Conservation (phyloP, 2,797 vertebrate species). For the Micrastur ruficollis region DNA sequence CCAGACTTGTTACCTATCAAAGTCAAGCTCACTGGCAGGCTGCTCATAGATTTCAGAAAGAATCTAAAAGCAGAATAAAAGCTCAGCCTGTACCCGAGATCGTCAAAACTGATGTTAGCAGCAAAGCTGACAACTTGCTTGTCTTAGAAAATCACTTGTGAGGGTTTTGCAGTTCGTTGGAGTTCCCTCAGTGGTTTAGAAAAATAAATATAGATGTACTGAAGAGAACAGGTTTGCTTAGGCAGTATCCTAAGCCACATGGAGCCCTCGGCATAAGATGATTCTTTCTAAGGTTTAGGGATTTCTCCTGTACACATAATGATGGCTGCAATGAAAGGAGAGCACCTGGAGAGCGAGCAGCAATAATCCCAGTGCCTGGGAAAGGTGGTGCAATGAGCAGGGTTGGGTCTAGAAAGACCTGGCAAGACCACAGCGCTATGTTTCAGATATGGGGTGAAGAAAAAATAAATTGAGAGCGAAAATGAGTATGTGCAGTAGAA, state of each 20-base stretch:
- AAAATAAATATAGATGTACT: not conserved
- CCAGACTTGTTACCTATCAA: not conserved
- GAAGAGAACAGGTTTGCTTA: not conserved
- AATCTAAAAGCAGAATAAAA: not conserved
- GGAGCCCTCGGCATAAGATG: not conserved
- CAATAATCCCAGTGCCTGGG: not conserved
- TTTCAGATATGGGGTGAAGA: not conserved
- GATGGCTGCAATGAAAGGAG: not conserved
- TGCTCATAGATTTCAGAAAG: not conserved
- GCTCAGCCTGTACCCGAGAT: not conserved
- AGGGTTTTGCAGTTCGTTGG: not conserved
- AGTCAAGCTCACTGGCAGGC: not conserved
- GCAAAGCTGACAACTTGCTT: not conserved
- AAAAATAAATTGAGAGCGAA: not conserved
- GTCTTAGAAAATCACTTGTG: not conserved
- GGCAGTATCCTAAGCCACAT: not conserved
- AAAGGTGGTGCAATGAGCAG: not conserved
- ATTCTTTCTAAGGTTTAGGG: not conserved
- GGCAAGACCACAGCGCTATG: not conserved
- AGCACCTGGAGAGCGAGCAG: not conserved
- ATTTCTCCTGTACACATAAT: not conserved
- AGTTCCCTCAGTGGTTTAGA: not conserved
- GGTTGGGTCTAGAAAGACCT: not conserved
- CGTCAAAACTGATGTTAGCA: not conserved
- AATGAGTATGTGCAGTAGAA: not conserved